phyloP scores from a whole-genome alignment of 2,113 vertebrate species.

The Limanda limanda region DNA sequence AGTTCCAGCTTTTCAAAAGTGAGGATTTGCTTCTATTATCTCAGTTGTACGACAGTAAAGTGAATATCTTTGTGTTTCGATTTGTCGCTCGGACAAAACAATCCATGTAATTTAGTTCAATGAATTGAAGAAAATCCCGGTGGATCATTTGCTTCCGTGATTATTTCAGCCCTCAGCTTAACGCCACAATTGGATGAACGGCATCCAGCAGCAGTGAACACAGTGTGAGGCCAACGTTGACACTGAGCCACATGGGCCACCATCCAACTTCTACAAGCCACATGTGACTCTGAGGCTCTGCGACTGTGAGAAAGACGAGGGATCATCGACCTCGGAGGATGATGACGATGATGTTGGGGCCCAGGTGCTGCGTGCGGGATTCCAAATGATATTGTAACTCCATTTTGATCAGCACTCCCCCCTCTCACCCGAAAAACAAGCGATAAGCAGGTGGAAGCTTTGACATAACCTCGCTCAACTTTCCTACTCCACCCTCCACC shows the following conservation, averaged over 20 bases:
- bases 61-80: background rate
- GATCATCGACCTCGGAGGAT: constrained; percentile 43
- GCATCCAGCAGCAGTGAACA: constrained; percentile 1
- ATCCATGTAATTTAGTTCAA: background rate
- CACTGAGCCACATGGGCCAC: constrained; percentile 42
- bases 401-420: constrained; percentile 19
- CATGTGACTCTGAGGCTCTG: constrained; percentile 29
- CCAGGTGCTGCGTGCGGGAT: constrained; percentile 50
- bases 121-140: background rate
- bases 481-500: constrained; percentile 21
- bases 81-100: background rate
- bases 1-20: background rate
- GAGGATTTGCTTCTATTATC: background rate
- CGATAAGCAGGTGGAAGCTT: constrained; percentile 23
- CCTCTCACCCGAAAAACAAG: constrained; percentile 24
- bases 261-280: constrained; percentile 50
- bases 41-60: background rate
- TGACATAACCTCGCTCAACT: constrained; percentile 18
- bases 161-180: constrained; percentile 24
- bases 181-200: constrained; percentile 32
- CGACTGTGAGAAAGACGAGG: constrained; percentile 19
- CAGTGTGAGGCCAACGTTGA: constrained; percentile 25
- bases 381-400: constrained; percentile 20
- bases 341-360: constrained; percentile 19
- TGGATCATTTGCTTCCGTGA: background rate